These are phyloP conservation scores for Coccyzus lansbergi DNA, from an alignment of 2,797 vertebrate species.

Conservation along the genomic window DNA sequence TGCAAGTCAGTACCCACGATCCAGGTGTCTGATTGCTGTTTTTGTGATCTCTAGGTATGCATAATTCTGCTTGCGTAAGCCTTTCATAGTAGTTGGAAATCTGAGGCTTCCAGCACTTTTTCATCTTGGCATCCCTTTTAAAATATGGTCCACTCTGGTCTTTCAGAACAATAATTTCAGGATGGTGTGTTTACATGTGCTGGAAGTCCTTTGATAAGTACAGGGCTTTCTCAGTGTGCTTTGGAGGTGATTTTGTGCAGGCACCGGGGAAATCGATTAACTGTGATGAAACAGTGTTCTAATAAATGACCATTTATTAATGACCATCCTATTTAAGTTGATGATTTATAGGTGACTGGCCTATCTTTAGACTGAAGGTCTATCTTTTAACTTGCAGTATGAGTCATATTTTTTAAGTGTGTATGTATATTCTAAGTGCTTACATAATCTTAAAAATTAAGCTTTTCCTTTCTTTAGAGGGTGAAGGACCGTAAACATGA, in stretches of 20 bases:
- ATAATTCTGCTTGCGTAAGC: not conserved
- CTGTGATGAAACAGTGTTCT: not conserved
- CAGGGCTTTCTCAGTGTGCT: not conserved
- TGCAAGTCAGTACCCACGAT: not conserved
- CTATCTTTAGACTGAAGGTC: not conserved
- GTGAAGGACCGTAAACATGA: conserved; percentile 71
- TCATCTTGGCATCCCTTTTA: not conserved
- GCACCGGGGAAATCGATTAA: not conserved
- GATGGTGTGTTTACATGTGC: not conserved
- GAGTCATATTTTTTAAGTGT: not conserved
- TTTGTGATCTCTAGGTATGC: not conserved
- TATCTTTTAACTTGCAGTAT: not conserved
- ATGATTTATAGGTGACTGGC: not conserved
- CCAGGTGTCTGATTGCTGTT: not conserved
- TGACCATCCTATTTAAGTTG: not conserved
- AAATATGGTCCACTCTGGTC: not conserved
- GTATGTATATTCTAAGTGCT: not conserved
- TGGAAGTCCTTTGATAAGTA: not conserved
- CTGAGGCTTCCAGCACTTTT: not conserved
- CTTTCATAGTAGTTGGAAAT: not conserved
- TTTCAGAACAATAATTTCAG: not conserved
- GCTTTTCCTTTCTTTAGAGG: conserved; percentile 30
- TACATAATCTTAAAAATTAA: not conserved
- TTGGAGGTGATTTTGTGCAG: not conserved
- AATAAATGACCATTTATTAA: not conserved